A percentile compares a stretch with the other conserved stretches of the same genome.
Evolutionary conservation across 2,888 invertebrate genomes (phyloP).

Genomic region (Pammene fasciana): DNA sequence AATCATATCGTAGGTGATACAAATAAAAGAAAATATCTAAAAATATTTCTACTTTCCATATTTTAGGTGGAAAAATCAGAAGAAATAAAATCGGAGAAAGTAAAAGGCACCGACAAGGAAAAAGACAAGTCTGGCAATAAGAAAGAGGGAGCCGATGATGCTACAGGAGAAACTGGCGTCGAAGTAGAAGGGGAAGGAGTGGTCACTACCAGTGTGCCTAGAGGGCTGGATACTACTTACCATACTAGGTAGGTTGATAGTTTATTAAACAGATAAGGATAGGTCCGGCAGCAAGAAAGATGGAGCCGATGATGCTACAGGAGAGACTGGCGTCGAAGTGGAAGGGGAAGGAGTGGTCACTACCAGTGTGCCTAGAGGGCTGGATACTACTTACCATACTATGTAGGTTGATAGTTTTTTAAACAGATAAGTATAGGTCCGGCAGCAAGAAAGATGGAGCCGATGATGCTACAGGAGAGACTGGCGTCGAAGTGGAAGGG

Average conservation of each 20-base stretch:
- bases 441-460: constrained; percentile 72
- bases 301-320: constrained; percentile 71
- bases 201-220: constrained; percentile 85
- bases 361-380: constrained; percentile 85
- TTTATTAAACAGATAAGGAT: constrained; percentile 72
- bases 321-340: constrained; percentile 84
- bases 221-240: constrained; percentile 89
- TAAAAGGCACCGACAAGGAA: constrained; percentile 72
- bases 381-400: constrained; percentile 91
- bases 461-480: constrained; percentile 74
- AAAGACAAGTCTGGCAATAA: constrained; percentile 72
- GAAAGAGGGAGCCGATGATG: constrained; percentile 72
- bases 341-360: constrained; percentile 91
- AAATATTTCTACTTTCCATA: neutral
- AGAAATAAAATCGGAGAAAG: constrained; percentile 71
- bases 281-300: constrained; percentile 73
- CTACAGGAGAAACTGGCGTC: constrained; percentile 78
- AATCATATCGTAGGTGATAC: too few relatives aligned
- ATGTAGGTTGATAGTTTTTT: constrained; percentile 72
- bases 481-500: constrained; percentile 88
- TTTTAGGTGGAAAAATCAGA: constrained; percentile 71
- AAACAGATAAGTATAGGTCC: constrained; percentile 73
- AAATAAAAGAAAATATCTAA: neutral
- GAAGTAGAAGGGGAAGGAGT: constrained; percentile 90
- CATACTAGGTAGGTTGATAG: constrained; percentile 85